These are phyloP conservation scores for Cerceris rybyensis DNA, from an alignment of 2,888 invertebrate species.

Conservation along the genomic window DNA sequence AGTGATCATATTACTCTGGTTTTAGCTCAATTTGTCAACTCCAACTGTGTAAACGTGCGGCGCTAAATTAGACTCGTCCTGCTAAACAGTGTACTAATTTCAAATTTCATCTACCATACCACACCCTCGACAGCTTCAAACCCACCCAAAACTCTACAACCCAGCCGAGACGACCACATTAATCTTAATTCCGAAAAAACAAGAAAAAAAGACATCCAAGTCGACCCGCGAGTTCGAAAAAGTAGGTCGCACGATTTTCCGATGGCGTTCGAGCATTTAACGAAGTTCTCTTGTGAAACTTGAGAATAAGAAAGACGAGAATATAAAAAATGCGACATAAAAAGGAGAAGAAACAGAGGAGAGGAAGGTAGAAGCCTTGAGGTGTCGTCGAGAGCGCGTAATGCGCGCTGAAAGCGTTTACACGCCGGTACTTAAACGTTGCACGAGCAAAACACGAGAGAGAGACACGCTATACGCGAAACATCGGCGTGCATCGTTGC, in stretches of 20 bases:
- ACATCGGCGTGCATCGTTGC: conserved; percentile 41
- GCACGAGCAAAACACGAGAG: conserved; percentile 41
- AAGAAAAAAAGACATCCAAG: not conserved
- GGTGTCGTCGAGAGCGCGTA: conserved; percentile 49
- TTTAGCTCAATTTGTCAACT: too few species aligned
- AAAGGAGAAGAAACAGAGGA: conserved; percentile 11
- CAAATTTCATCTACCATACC: too few species aligned
- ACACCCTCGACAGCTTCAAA: too few species aligned
- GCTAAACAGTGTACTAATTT: too few species aligned
- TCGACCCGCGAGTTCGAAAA: conserved; percentile 23
- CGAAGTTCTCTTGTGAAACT: conserved; percentile 29
- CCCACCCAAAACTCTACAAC: too few species aligned
- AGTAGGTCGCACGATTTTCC: conserved; percentile 16
- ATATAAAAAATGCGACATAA: conserved; percentile 2
- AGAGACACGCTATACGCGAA: conserved; percentile 29
- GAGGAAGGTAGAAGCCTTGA: conserved; percentile 42
- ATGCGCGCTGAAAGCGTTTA: conserved; percentile 48
- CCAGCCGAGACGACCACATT: too few species aligned
- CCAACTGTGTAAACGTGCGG: too few species aligned
- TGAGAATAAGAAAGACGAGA: conserved; percentile 5
- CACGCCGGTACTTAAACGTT: conserved; percentile 22
- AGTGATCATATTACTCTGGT: too few species aligned
- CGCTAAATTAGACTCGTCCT: too few species aligned
- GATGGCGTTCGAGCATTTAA: conserved; percentile 12
- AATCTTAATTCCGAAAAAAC: not conserved